phyloP scores from a whole-genome alignment of 2,888 invertebrate species.

The Iselma pallidipennis region DNA sequence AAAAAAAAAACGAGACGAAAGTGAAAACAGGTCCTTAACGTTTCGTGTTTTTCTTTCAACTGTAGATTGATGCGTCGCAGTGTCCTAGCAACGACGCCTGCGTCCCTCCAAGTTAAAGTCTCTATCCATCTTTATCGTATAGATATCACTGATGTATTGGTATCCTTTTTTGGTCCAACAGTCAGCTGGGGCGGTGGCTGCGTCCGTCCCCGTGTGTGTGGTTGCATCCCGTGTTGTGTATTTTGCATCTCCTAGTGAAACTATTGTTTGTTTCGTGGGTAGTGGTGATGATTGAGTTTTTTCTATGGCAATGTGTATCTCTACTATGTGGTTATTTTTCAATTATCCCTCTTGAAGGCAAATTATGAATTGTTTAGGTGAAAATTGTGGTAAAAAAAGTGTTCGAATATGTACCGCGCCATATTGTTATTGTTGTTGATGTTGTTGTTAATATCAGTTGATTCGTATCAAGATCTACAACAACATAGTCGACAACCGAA shows the following conservation, averaged over 20 bases:
- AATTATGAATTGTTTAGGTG: constrained; percentile 8
- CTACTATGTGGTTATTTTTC: no score
- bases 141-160: constrained; percentile 42
- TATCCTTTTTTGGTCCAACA: constrained; percentile 52
- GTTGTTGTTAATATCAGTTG: constrained; percentile 35
- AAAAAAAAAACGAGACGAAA: no score
- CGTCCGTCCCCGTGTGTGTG: constrained; percentile 50
- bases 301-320: no score
- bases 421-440: constrained; percentile 30
- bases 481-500: constrained; percentile 26
- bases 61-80: constrained; percentile 41
- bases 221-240: constrained; percentile 25
- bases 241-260: constrained; percentile 34
- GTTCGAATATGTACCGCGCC: constrained; percentile 34
- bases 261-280: constrained; percentile 7
- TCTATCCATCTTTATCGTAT: constrained; percentile 37
- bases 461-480: constrained; percentile 35
- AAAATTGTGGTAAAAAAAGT: constrained; percentile 7
- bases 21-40: no score
- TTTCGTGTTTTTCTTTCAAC: not conserved
- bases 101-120: constrained; percentile 40
- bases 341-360: not conserved
- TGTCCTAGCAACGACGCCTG: constrained; percentile 54
- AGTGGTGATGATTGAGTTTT: constrained; percentile 9
- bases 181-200: constrained; percentile 61